Evolutionary conservation across 2,888 invertebrate species (phyloP), one percentile per base, ranked within the genome.

Genomic region (Cheilosia scutellata): DNA sequence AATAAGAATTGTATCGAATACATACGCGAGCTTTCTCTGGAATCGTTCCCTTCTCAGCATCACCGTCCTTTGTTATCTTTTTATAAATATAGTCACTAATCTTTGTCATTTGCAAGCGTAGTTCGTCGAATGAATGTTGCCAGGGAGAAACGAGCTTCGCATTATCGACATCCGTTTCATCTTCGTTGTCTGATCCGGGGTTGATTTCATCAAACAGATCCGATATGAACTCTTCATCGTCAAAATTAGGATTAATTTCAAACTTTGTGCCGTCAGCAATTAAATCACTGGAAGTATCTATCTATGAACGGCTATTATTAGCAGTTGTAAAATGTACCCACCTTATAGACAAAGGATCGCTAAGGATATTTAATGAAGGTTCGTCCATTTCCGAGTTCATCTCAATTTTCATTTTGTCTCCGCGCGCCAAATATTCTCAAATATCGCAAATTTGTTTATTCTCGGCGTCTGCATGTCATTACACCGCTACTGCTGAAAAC

Each of bases 1-100:
- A 92, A 65, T 91, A 92, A 2, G 90, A 91, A 71, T 91, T 91
- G 58, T 92, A 92, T 2, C 91, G 89, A 44, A 92, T 88, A 0
- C 89, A 88, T 0, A 91, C 91, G 2, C 92, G 89, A 0, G 91
- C 90, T 63, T 90, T 90, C 0, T 88, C 76, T 2, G 91, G 89
- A 40, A 92, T 90, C 6, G 66, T 33, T 0, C 90, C 90, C 5
- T 60, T 76, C 0, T 88, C 82, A 0, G 4, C 47, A 0, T 87
- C 47, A 0, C 91, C 91, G 2, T 78, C 87, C 7, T 89, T 89
- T 2, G 88, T 90, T 0, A 91, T 79, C 5, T 89, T 89, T 68
- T 92, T 92, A 71, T 89, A 89, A 2, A 92, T 88, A 55, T 88
- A 27, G 0, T 90, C 89, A 27, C 87, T 83, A 3, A 92, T 20